These are phyloP conservation scores for Achlya flavicornis DNA, from an alignment of 2,888 invertebrate species.

Conservation along the genomic window DNA sequence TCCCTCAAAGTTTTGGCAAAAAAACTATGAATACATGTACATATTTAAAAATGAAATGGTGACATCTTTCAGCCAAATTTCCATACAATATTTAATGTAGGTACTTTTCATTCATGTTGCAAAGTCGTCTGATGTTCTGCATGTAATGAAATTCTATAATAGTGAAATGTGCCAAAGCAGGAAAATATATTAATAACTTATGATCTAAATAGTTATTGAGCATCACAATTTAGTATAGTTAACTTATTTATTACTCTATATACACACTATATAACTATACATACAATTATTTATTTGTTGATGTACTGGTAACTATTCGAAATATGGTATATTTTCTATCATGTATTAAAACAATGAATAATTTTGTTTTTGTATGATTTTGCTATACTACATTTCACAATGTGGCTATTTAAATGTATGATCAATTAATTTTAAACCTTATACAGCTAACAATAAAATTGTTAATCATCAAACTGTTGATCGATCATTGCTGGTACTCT, in stretches of 20 bases:
- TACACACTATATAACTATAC: not conserved
- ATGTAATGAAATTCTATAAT: not conserved
- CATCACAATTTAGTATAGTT: constrained; percentile 65
- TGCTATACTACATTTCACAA: not conserved
- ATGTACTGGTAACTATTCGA: constrained; percentile 37
- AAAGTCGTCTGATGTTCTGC: no score
- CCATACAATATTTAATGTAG: no score
- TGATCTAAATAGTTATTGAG: constrained; percentile 56
- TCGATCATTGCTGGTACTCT: no score
- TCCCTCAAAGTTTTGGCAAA: no score
- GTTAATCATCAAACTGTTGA: not conserved
- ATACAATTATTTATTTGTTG: constrained; percentile 27
- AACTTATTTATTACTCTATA: constrained; percentile 11
- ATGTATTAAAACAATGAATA: not conserved
- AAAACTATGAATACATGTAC: no score
- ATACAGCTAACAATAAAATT: not conserved
- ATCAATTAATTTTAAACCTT: not conserved
- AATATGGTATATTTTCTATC: not conserved
- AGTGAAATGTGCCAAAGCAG: not conserved
- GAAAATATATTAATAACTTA: not conserved
- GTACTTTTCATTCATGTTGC: no score
- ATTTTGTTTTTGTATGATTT: no score
- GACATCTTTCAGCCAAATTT: no score
- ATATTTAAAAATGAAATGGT: no score
- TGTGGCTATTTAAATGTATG: not conserved